A percentile compares a stretch with the other conserved stretches of the same genome.
phyloP scores from a whole-genome alignment of 2,797 vertebrate species.

The Macropodus opercularis region DNA sequence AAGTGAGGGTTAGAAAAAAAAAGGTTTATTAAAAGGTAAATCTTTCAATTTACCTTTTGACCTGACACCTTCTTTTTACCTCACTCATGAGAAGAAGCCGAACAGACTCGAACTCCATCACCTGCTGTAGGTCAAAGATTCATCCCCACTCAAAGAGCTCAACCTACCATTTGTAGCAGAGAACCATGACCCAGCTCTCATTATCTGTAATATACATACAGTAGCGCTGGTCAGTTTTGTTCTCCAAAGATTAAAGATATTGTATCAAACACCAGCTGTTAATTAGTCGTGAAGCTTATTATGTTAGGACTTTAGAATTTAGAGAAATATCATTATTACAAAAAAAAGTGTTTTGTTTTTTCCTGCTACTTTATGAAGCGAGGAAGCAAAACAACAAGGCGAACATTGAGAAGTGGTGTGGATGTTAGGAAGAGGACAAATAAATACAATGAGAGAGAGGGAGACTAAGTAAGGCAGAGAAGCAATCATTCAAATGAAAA shows the following conservation, averaged over 20 bases:
- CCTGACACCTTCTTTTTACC: too few relatives aligned
- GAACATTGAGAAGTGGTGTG: conserved; percentile 34
- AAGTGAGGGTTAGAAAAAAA: too few relatives aligned
- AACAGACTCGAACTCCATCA: too few relatives aligned
- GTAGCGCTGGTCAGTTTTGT: neutral
- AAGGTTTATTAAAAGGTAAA: too few relatives aligned
- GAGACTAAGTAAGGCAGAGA: conserved; percentile 30
- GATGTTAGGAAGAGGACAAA: conserved; percentile 57
- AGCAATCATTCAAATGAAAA: conserved; percentile 75
- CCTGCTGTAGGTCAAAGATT: too few relatives aligned
- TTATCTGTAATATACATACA: too few relatives aligned
- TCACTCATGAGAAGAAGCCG: too few relatives aligned
- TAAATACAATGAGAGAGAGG: conserved; percentile 54
- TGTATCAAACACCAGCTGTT: conserved; percentile 12
- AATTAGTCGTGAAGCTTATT: conserved; percentile 6
- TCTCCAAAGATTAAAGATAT: neutral
- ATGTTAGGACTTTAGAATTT: conserved; percentile 9
- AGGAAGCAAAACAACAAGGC: conserved; percentile 41
- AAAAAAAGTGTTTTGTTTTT: conserved; percentile 17
- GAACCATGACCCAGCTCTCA: neutral
- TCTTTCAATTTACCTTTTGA: too few relatives aligned
- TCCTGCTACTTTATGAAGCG: conserved; percentile 16
- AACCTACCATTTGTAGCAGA: too few relatives aligned
- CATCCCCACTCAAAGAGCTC: too few relatives aligned
- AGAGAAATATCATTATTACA: conserved; percentile 32